Conservation (phyloP, 2,888 invertebrate species). For the Drosophila quinaria region DNA sequence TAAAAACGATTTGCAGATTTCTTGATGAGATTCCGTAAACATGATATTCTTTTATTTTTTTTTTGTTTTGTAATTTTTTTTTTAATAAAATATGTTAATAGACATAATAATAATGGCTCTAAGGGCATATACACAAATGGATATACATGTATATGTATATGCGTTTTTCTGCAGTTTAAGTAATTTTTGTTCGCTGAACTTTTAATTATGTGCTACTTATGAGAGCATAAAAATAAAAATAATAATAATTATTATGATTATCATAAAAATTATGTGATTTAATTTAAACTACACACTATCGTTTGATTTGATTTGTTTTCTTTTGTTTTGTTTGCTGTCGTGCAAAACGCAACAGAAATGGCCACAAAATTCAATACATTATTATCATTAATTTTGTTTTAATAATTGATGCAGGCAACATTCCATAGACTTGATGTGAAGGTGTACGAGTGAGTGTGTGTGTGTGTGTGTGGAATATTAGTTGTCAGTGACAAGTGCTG, state of each 20-base stretch:
- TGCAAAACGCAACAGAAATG: constrained; percentile 71
- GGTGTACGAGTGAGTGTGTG: constrained; percentile 13
- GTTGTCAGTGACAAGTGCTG: constrained; percentile 44
- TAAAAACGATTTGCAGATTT: constrained; percentile 33
- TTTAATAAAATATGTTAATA: constrained; percentile 26
- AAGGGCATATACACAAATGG: constrained; percentile 37
- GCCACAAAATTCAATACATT: constrained; percentile 76
- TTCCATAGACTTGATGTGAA: constrained; percentile 25
- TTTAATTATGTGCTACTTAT: constrained; percentile 52
- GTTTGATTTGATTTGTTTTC: constrained; percentile 60
- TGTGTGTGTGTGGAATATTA: constrained; percentile 31
- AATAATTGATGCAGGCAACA: constrained; percentile 32
- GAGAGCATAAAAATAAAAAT: constrained; percentile 26
- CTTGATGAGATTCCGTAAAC: constrained; percentile 63
- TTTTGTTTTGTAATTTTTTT: constrained; percentile 27
- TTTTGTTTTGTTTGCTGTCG: constrained; percentile 51
- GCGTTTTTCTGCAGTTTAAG: constrained; percentile 53
- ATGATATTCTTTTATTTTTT: constrained; percentile 35
- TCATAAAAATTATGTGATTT: constrained; percentile 32
- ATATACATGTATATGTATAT: constrained; percentile 12
- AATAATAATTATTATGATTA: constrained; percentile 14
- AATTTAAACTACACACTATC: constrained; percentile 64
- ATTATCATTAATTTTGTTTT: constrained; percentile 1
- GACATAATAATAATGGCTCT: constrained; percentile 31
- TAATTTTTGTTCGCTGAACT: constrained; percentile 77